Evolutionary conservation across 2,888 invertebrate species (phyloP).

Genomic region (Globia sparganii): DNA sequence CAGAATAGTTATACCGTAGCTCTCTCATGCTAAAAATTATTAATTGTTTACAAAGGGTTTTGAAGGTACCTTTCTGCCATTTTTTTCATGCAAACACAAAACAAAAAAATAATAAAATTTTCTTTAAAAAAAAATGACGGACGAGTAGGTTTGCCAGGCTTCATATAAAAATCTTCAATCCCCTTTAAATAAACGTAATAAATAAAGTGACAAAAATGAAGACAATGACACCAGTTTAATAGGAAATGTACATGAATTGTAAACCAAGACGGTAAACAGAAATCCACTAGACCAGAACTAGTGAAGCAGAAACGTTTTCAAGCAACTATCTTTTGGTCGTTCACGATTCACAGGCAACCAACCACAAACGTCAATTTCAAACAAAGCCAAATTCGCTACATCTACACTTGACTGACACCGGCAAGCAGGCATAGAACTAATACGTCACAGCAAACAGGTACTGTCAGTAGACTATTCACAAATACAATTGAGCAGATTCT

Average conservation of each 20-base stretch:
- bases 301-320: slow-evolving; percentile 1
- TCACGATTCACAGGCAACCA: not conserved
- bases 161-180: no score
- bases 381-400: slow-evolving; percentile 28
- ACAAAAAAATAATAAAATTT: not conserved
- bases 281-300: not conserved
- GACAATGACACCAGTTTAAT: not conserved
- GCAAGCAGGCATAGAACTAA: slow-evolving; percentile 28
- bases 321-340: not conserved
- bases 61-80: not conserved
- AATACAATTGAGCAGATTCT: slow-evolving; percentile 45
- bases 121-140: not conserved
- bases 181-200: not conserved
- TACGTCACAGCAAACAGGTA: slow-evolving; percentile 39
- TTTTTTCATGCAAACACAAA: not conserved
- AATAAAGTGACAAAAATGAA: not conserved
- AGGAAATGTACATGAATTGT: not conserved
- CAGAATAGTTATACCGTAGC: not conserved
- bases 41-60: no score
- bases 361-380: slow-evolving; percentile 24
- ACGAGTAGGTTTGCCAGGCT: no score
- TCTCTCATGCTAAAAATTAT: not conserved
- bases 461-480: slow-evolving; percentile 32
- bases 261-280: not conserved
- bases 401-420: slow-evolving; percentile 13